Base-by-base conservation (phyloP, 2,113 vertebrate species). In the Tyrannus savana region DNA sequence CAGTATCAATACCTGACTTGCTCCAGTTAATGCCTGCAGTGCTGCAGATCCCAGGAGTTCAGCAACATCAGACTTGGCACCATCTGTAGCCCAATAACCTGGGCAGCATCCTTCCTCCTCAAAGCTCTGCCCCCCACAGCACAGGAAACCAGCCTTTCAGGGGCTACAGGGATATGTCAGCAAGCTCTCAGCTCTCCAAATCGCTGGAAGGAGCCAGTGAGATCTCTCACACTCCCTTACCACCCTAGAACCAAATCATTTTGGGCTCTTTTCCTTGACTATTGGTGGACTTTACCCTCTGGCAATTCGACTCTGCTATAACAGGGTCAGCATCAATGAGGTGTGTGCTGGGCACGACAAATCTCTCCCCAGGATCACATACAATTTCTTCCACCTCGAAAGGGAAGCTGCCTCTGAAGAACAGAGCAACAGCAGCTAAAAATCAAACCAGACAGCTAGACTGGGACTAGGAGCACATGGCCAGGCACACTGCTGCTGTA, bases 401-500 rank as follows among this genome's bases (percentile, higher is more conserved):
- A 88, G 28, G 12, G 10, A 82, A 69, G 42, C 41, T 78, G 71
- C 58, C 82, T 79, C 60, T 63, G 53, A 83, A 66, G 37, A 30
- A 44, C 78, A 81, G 31, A 49, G 63, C 74, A 87, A 46, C 47
- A 89, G 58, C 71, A 84, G 79, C 46, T 47, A 39, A 58, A 85
- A 87, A 69, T 60, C 53, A 50, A 55, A 67, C 2, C 69, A 94
- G 82, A 79, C 84, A 90, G 62, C 52, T 7, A 22, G 41, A 64
- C 2, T 9, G 1, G 56, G 64, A 15, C 76, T 50, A 23, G 2
- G 10, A 74, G 24, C 73, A 50, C 60, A 69, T 6, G 8, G 27
- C 42, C 64, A 39, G 0, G 0, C 22, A 24, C 0, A 0, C 8
- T 23, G 46, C 58, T 72, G 63, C 82, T 72, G 62, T 6, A 84